A percentile compares a stretch with the other conserved stretches of the same genome.
Conservation (phyloP, 2,797 vertebrate species). For the Luscinia luscinia region DNA sequence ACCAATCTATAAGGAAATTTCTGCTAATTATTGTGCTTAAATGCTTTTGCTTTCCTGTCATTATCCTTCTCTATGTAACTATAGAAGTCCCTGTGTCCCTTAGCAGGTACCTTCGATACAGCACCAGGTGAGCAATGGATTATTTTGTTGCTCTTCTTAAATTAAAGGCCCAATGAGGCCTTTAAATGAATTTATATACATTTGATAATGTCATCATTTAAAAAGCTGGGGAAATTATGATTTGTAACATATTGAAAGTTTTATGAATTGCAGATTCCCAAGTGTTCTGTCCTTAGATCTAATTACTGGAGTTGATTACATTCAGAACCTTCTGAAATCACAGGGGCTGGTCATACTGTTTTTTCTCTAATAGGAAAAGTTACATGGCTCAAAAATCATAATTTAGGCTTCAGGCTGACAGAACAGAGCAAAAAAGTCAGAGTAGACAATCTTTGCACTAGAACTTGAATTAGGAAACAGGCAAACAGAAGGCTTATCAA, state of each 20-base stretch:
- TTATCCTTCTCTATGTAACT: neutral
- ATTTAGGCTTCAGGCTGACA: neutral
- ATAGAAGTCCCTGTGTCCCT: neutral
- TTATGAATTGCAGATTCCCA: constrained; percentile 10
- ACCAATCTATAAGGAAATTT: neutral
- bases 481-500: neutral
- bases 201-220: constrained; percentile 1
- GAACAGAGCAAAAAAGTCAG: neutral
- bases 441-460: neutral
- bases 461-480: neutral
- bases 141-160: neutral
- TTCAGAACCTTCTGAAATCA: constrained; percentile 10
- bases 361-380: neutral
- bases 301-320: constrained; percentile 45
- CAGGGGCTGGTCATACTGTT: neutral
- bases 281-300: constrained; percentile 16
- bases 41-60: neutral
- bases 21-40: neutral
- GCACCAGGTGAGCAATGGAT: neutral
- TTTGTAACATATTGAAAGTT: constrained; percentile 32
- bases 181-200: neutral
- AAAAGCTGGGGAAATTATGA: neutral
- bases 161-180: neutral
- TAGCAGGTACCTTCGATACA: neutral
- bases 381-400: neutral